These are phyloP conservation scores for Lamproptera curius DNA, from an alignment of 2,888 invertebrate genomes.

Conservation along the genomic window DNA sequence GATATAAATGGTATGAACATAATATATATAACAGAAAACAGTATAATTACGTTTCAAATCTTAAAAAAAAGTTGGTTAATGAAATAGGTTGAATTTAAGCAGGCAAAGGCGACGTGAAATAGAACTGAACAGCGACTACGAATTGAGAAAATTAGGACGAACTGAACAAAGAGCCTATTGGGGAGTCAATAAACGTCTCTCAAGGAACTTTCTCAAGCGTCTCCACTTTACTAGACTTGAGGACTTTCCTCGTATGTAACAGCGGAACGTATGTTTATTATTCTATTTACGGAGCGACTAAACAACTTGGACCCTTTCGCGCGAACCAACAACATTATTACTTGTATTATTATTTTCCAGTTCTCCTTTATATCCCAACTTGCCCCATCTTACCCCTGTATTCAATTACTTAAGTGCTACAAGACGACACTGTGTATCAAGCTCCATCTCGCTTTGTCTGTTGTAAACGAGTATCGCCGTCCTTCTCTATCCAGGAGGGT, in stretches of 20 bases:
- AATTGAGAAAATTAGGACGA: background rate
- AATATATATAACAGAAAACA: background rate
- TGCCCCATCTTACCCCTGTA: constrained; percentile 62
- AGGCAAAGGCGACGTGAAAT: background rate
- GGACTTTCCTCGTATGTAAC: constrained; percentile 15
- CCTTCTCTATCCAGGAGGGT: constrained; percentile 43
- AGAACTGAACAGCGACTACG: background rate
- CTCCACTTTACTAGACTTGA: constrained; percentile 3
- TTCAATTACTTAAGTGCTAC: constrained; percentile 76
- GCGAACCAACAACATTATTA: constrained; percentile 48
- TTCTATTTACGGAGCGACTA: constrained; percentile 45
- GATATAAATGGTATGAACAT: background rate
- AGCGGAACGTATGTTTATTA: constrained; percentile 34
- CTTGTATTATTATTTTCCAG: constrained; percentile 67
- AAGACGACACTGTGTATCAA: constrained; percentile 41
- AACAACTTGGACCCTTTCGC: constrained; percentile 48
- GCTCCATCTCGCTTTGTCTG: constrained; percentile 40
- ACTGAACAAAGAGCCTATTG: background rate
- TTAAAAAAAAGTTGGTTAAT: background rate
- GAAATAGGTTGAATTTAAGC: background rate
- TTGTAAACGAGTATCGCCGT: constrained; percentile 32
- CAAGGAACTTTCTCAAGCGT: background rate
- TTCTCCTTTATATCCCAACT: constrained; percentile 58
- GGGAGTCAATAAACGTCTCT: constrained; percentile 5
- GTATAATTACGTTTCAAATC: background rate